Conservation (phyloP, 1,140 invertebrate genomes). For the Drosophila arizonae region DNA sequence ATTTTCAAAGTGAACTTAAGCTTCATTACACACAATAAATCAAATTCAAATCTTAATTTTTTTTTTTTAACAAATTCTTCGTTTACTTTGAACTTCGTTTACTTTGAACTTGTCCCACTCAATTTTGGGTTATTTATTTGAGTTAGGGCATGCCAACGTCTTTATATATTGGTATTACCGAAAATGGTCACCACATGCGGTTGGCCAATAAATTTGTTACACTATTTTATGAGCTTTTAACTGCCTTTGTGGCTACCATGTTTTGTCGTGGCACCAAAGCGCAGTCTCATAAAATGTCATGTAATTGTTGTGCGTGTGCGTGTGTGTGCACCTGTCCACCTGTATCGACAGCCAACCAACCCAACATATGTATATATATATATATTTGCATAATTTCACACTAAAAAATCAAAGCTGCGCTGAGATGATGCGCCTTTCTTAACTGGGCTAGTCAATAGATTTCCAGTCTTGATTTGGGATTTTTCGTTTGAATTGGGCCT, state of each 20-base stretch:
- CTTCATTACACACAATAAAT: no score
- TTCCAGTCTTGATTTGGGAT: slow-evolving; percentile 30
- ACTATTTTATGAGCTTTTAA: slow-evolving; percentile 78
- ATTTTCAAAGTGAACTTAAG: no score
- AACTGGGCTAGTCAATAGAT: slow-evolving; percentile 24
- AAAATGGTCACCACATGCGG: slow-evolving; percentile 9
- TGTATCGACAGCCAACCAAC: slow-evolving; percentile 37
- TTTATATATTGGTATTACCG: slow-evolving; percentile 1
- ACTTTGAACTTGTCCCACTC: no score
- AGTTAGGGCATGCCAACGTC: slow-evolving; percentile 33
- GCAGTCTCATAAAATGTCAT: slow-evolving; percentile 52
- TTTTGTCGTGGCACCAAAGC: slow-evolving; percentile 56
- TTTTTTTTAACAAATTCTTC: no score
- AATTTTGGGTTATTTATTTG: background rate
- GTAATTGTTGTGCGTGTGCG: slow-evolving; percentile 50
- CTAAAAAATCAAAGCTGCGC: slow-evolving; percentile 42
- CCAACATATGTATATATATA: no score
- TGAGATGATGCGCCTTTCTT: slow-evolving; percentile 40
- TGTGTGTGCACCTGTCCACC: slow-evolving; percentile 47
- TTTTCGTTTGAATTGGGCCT: slow-evolving; percentile 19
- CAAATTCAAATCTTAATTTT: no score
- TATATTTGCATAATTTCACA: slow-evolving; percentile 76
- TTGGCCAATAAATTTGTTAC: slow-evolving; percentile 77
- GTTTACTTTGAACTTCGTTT: no score
- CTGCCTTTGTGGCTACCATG: slow-evolving; percentile 77